Evolutionary conservation across 64 coral and sea anemone genomes (phyloP), one percentile per base, ranked within the genome.

Genomic region (Montipora efflorescens): DNA sequence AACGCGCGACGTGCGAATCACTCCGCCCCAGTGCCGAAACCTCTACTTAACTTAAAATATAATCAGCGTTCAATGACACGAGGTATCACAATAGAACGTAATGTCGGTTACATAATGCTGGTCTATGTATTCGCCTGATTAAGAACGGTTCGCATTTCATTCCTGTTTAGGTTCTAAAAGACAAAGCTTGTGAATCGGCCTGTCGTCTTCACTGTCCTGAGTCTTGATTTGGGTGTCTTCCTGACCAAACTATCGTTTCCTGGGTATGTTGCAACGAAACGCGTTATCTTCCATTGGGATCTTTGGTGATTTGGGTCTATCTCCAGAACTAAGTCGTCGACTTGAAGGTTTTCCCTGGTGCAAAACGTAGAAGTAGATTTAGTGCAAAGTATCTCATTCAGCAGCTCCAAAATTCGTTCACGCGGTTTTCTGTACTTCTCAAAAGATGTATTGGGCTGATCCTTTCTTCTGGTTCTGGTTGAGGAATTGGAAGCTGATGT

Each of bases 341-440:
- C 53, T 57, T 57, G 6, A 57, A 77, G 1, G 22, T 89, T 89
- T 23, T 89, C 87, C 21, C 69, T 89, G 12, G 0, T 75, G 1
- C 19, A 5, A 70, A 19, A 89, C 87, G 8, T 90, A n/a, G 50
- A 9, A 90, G 43, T 4, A 90, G 53, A 16, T 59, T 90, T 25
- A 28, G 88, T 16, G 74, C 75, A 20, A 90, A 90, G 25, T 90
- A 90, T 23, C 75, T 90, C 58, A 61, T 90, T 53, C 88, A 90
- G 2, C 0, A 45, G 0, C 7, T 51, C 88, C 88, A 90, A 23
- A 90, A 90, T 0, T 90, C 75, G 28, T 78, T 12, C 4, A 90
- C 57, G 0, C 23, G 59, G 5, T 79, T 28, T 18, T 90, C 49
- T 10, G 52, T 67, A 47, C 1, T 67, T 66, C 62, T 76, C 4